Conservation (phyloP, 2,888 invertebrate species). For the Orchestes rusci region DNA sequence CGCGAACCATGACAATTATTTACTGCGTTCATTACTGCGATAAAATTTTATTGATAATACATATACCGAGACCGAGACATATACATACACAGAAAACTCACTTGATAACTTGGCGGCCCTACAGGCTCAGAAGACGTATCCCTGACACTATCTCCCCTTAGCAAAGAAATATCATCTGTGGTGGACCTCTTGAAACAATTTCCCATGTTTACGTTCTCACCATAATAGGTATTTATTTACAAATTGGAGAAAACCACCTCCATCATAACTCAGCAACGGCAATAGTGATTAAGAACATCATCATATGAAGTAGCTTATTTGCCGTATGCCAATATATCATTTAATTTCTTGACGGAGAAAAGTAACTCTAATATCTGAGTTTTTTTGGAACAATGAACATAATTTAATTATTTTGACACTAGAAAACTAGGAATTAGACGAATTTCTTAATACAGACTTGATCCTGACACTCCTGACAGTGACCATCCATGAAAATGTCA, state of each 20-base stretch:
- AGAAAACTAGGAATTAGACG: too few relatives aligned
- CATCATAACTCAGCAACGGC: constrained; percentile 21
- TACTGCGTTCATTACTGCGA: too few relatives aligned
- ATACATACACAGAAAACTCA: constrained; percentile 28
- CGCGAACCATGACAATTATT: too few relatives aligned
- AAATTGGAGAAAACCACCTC: constrained; percentile 14
- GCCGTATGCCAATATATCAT: constrained; percentile 13
- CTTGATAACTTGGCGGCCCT: constrained; percentile 50
- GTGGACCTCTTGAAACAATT: constrained; percentile 63
- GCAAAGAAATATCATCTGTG: constrained; percentile 56
- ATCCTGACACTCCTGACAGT: too few relatives aligned
- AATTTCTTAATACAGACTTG: too few relatives aligned
- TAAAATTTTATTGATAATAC: too few relatives aligned
- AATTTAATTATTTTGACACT: too few relatives aligned
- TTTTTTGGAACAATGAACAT: too few relatives aligned
- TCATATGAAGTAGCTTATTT: constrained; percentile 7
- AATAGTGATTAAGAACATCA: constrained; percentile 12
- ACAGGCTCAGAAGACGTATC: constrained; percentile 54
- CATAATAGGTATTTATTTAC: constrained; percentile 36
- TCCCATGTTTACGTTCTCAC: constrained; percentile 49
- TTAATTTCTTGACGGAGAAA: too few relatives aligned
- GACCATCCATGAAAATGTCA: too few relatives aligned
- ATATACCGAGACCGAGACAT: too few relatives aligned
- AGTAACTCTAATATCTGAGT: too few relatives aligned
- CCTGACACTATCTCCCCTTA: constrained; percentile 52